Evolutionary conservation across 2,797 vertebrate genomes (phyloP).

Genomic region (Hapalemur alaotrensis): DNA sequence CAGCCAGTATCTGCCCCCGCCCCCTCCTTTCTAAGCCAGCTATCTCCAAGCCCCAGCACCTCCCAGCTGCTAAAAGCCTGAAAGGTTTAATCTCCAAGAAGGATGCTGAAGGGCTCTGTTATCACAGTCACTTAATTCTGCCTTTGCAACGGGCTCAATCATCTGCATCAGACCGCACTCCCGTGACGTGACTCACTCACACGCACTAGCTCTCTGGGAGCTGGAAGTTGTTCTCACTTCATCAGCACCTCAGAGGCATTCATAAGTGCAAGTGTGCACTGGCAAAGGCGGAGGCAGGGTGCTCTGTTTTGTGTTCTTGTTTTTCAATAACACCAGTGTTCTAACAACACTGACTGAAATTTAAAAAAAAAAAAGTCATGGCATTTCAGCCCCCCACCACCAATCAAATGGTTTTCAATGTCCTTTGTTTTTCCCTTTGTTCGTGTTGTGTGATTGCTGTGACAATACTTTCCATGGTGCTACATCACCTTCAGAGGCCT

Average conservation of each 20-base stretch:
- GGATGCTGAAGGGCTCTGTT: slow-evolving; percentile 48
- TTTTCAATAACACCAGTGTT: neutral
- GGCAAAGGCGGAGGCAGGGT: neutral
- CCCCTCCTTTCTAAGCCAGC: neutral
- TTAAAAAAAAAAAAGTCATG: neutral
- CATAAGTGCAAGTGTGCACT: neutral
- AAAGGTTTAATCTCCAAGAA: slow-evolving; percentile 66
- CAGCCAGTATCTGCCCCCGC: neutral
- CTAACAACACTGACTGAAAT: neutral
- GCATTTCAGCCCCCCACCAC: neutral
- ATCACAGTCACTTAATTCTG: slow-evolving; percentile 54
- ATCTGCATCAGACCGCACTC: neutral
- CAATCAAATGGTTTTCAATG: neutral
- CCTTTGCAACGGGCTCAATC: neutral
- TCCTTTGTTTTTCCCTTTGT: neutral
- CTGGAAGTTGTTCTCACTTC: slow-evolving; percentile 9
- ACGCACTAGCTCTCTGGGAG: neutral
- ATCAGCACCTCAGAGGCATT: slow-evolving; percentile 33
- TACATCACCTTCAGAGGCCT: neutral
- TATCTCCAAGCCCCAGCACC: slow-evolving; percentile 23
- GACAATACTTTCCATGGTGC: neutral
- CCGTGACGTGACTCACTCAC: neutral
- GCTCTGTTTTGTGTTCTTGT: neutral
- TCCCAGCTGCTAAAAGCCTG: slow-evolving; percentile 57
- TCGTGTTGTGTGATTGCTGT: neutral